Base-by-base conservation (phyloP, 2,113 vertebrate genomes). In the Setophaga kirtlandii region DNA sequence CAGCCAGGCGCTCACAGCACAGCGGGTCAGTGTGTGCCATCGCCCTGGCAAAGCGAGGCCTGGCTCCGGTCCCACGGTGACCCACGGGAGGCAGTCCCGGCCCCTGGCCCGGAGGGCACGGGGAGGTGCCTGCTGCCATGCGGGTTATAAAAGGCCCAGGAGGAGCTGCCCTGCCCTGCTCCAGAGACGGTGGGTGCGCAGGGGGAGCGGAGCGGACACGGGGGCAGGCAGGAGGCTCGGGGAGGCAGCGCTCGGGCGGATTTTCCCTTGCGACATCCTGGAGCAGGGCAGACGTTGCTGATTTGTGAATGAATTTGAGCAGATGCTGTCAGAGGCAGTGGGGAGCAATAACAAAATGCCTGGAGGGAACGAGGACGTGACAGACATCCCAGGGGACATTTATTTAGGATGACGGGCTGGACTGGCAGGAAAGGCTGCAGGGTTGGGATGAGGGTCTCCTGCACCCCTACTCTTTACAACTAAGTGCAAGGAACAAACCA, bases 291-390 rank as follows among this genome's bases (percentile, higher is more conserved):
- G 86, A 30, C 12, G 15, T 4, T 23, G 89, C 52, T 31, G 83
- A 69, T 39, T 86, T 91, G 73, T 92, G 94, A 96, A 96, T 90
- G 77, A 95, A 94, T 89, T 50, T 3, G 83, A 92, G 89, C 71
- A 70, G 83, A 89, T 88, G 90, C 93, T 77, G 65, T 73, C 42
- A 13, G 69, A 87, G 76, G 50, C 71, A 5, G 28, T 5, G 41
- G 53, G 75, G 46, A 90, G 67, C 58, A 39, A 15, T 82, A 30
- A 37, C 30, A 68, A 49, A 87, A 87, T 27, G 62, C 65, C 44
- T 21, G 3, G 71, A 88, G 86, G 67, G 68, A 81, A 27, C 0
- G 10, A 82, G 82, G 74, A 87, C 4, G 53, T 83, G 88, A 56
- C 1, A 12, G 81, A 80, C 71, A 70, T 83, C 94, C 67, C 63